A percentile compares a stretch with the other conserved stretches of the same genome.
Conservation (phyloP, 2,113 vertebrate genomes). For the Numida meleagris region DNA sequence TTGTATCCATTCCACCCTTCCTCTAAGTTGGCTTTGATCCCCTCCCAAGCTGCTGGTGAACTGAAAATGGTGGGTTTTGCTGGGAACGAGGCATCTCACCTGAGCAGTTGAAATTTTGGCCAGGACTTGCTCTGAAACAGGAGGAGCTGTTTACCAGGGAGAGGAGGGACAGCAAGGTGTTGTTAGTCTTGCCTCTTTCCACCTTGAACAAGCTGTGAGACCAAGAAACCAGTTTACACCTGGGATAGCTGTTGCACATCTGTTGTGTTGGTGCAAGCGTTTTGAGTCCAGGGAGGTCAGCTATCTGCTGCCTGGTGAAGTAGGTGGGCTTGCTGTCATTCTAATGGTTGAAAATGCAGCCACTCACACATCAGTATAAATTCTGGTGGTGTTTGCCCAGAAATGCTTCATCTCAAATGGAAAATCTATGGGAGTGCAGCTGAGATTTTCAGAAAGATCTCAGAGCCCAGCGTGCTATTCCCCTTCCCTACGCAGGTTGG, state of each 20-base stretch:
- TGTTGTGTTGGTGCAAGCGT: not conserved
- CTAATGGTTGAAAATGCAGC: not conserved
- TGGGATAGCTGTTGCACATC: not conserved
- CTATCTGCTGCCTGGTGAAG: not conserved
- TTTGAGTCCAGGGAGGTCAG: not conserved
- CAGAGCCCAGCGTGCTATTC: not conserved
- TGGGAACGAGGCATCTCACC: not conserved
- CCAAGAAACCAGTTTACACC: not conserved
- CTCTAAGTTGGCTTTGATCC: not conserved
- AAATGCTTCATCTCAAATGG: not conserved
- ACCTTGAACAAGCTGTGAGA: not conserved
- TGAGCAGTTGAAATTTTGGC: not conserved
- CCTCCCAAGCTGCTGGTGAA: not conserved
- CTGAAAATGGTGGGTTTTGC: not conserved
- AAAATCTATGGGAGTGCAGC: not conserved
- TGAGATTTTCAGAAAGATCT: not conserved
- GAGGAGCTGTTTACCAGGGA: not conserved
- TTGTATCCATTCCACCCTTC: not conserved
- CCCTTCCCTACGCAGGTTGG: not conserved
- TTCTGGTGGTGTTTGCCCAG: not conserved
- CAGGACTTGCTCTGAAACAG: not conserved
- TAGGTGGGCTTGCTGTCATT: not conserved
- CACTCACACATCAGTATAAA: not conserved
- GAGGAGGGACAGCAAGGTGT: not conserved
- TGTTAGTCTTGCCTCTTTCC: not conserved